phyloP scores from a whole-genome alignment of 2,888 invertebrate species.

The Drosophila testacea region DNA sequence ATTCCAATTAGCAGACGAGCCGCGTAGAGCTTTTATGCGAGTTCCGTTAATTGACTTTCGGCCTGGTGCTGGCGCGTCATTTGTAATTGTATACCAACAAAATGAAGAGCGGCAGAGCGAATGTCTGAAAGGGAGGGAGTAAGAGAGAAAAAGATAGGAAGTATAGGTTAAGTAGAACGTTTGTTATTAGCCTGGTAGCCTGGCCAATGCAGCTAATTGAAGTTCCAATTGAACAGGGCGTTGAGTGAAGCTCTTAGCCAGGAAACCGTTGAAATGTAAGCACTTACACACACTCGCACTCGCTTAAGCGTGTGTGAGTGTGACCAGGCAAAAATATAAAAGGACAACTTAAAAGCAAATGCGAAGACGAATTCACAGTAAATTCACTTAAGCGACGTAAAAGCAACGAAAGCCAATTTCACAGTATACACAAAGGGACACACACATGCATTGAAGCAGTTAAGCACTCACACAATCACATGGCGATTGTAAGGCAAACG shows the following conservation, averaged over 20 bases:
- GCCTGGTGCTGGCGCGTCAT: conserved; percentile 76
- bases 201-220: conserved; percentile 74
- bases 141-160: not conserved
- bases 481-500: conserved; percentile 70
- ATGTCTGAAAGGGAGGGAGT: not conserved
- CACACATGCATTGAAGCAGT: conserved; percentile 19
- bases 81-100: conserved; percentile 73
- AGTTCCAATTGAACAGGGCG: conserved; percentile 70
- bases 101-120: not conserved
- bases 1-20: conserved; percentile 84
- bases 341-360: conserved; percentile 40
- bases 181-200: conserved; percentile 64
- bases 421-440: conserved; percentile 63
- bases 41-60: conserved; percentile 76
- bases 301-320: conserved; percentile 5
- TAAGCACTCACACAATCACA: conserved; percentile 62
- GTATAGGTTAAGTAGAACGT: conserved; percentile 48
- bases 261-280: conserved; percentile 73
- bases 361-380: conserved; percentile 63
- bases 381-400: conserved; percentile 71
- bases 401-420: conserved; percentile 75
- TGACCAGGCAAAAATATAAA: conserved; percentile 13
- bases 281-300: conserved; percentile 29
- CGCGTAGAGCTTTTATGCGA: conserved; percentile 71
- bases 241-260: conserved; percentile 56